Percentiles rank a stretch among this genome's conserved stretches.
phyloP scores from a whole-genome alignment of 1,140 invertebrate species.

The Neoseiulus cucumeris region DNA sequence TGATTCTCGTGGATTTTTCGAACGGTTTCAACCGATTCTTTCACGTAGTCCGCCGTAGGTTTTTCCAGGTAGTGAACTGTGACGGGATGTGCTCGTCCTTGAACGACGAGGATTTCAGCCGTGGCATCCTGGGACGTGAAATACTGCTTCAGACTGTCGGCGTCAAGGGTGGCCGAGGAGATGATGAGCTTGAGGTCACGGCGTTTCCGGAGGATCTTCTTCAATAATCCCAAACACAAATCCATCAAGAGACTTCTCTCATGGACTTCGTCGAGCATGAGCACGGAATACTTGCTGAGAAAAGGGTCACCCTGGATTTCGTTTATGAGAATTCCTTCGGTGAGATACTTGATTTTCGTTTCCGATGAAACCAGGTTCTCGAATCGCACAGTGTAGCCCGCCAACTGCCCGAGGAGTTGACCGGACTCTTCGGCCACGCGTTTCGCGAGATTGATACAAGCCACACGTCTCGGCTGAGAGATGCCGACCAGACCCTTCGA shows the following conservation, averaged over 20 bases:
- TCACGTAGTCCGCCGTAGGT: slow-evolving; percentile 73
- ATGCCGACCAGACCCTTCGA: neutral
- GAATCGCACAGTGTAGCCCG: slow-evolving; percentile 85
- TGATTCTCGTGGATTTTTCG: slow-evolving; percentile 72
- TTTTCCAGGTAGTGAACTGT: slow-evolving; percentile 64
- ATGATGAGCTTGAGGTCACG: slow-evolving; percentile 63
- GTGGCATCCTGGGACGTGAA: slow-evolving; percentile 48
- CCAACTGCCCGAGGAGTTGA: slow-evolving; percentile 48
- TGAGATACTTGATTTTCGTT: slow-evolving; percentile 86
- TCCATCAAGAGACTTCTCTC: slow-evolving; percentile 81
- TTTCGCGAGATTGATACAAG: slow-evolving; percentile 42
- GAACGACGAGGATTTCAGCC: slow-evolving; percentile 60
- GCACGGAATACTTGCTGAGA: slow-evolving; percentile 61
- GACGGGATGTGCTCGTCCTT: slow-evolving; percentile 71
- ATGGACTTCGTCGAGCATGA: slow-evolving; percentile 91
- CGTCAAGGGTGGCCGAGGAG: slow-evolving; percentile 86
- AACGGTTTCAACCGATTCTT: slow-evolving; percentile 59
- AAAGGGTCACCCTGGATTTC: slow-evolving; percentile 90
- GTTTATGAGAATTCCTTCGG: slow-evolving; percentile 76
- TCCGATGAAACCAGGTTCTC: slow-evolving; percentile 43
- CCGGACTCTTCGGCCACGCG: slow-evolving; percentile 76
- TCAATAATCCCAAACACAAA: slow-evolving; percentile 75
- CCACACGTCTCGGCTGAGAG: neutral
- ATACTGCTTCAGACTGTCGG: slow-evolving; percentile 60
- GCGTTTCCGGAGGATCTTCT: slow-evolving; percentile 73